Evolutionary conservation across 2,888 invertebrate genomes (phyloP).

Genomic region (Cosmia trapezina): DNA sequence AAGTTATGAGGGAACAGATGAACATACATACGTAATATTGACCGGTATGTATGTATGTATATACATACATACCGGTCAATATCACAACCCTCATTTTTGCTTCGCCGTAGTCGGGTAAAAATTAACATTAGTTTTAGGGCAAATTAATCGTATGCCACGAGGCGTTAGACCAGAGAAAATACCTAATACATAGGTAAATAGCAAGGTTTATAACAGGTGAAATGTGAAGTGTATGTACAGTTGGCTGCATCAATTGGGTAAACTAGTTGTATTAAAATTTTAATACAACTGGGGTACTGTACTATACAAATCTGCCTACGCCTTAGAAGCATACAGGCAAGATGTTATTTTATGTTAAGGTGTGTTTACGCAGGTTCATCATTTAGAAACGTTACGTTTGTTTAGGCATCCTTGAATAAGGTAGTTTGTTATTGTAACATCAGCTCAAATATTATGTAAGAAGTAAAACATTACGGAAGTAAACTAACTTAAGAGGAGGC

Average conservation of each 20-base stretch:
- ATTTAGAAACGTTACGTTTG: slow-evolving; percentile 14
- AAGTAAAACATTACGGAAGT: neutral
- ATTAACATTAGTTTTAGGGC: neutral
- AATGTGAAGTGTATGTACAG: neutral
- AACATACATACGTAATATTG: too few relatives aligned
- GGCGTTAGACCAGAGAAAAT: neutral
- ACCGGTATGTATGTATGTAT: too few relatives aligned
- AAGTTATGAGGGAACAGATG: too few relatives aligned
- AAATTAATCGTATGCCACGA: neutral
- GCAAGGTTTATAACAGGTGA: neutral
- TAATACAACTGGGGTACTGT: too few relatives aligned
- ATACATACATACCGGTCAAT: too few relatives aligned
- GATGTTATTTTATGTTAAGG: neutral
- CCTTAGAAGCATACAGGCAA: neutral
- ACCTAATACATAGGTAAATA: neutral
- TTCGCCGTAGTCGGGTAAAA: too few relatives aligned
- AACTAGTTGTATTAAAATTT: too few relatives aligned
- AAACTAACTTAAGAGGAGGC: neutral
- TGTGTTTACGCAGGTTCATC: slow-evolving; percentile 8
- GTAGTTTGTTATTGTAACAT: slow-evolving; percentile 13
- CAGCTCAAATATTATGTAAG: slow-evolving; percentile 16
- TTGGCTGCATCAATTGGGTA: too few relatives aligned
- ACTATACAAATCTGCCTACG: neutral
- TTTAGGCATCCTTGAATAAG: slow-evolving; percentile 15
- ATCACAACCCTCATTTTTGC: too few relatives aligned